Conservation (phyloP, 1,140 invertebrate species). For the Calosoma granatense region DNA sequence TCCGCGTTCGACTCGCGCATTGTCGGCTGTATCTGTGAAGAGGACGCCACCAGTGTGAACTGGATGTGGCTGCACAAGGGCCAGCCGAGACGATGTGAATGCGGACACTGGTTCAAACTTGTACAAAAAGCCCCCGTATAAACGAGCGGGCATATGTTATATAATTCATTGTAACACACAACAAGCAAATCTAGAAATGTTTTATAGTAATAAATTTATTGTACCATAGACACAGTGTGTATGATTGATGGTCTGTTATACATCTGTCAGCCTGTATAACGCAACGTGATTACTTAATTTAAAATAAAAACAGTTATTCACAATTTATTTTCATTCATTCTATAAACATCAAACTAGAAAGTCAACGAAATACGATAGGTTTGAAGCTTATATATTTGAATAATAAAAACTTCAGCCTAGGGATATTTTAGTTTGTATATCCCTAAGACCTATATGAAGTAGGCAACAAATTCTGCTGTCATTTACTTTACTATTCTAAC, state of each 20-base stretch:
- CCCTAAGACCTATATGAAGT: too few species aligned
- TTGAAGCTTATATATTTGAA: too few species aligned
- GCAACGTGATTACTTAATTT: too few species aligned
- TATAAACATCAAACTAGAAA: too few species aligned
- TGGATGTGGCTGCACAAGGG: conserved; percentile 93
- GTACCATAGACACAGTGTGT: neutral
- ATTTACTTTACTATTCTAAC: too few species aligned
- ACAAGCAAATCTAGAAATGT: neutral
- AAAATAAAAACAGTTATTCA: too few species aligned
- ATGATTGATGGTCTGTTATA: neutral
- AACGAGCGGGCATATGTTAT: conserved; percentile 24
- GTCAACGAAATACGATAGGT: too few species aligned
- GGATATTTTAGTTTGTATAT: too few species aligned
- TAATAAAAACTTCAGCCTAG: too few species aligned
- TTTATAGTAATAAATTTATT: conserved; percentile 9
- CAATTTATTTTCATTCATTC: too few species aligned
- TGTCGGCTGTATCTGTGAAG: conserved; percentile 94
- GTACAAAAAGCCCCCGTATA: conserved; percentile 58
- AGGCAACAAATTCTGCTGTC: too few species aligned
- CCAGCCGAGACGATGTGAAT: conserved; percentile 81
- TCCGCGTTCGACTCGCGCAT: conserved; percentile 81
- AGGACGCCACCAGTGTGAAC: conserved; percentile 74
- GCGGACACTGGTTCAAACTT: conserved; percentile 94
- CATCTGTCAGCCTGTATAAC: too few species aligned
- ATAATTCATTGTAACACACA: neutral